Conservation (phyloP, 2,797 vertebrate genomes). For the Sebastes wilsoni region DNA sequence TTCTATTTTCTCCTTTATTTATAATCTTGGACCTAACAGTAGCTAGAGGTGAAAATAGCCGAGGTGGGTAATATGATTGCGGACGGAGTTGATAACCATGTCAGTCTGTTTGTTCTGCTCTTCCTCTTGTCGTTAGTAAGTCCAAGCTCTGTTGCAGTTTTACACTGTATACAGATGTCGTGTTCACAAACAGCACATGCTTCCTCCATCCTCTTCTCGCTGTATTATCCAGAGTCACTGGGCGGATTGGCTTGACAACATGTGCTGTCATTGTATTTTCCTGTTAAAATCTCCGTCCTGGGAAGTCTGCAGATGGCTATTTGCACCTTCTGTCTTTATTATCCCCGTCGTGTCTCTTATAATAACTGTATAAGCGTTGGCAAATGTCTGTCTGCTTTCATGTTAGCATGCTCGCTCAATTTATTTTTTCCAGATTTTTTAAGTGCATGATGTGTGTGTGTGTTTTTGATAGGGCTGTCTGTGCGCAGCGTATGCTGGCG, state of each 20-base stretch:
- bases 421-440: not conserved
- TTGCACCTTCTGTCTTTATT: constrained; percentile 53
- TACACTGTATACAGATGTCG: constrained; percentile 46
- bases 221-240: constrained; percentile 44
- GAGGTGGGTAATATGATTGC: constrained; percentile 81
- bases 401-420: not conserved
- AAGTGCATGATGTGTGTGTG: constrained; percentile 6
- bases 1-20: constrained; percentile 64
- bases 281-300: constrained; percentile 45
- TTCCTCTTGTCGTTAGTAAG: constrained; percentile 69
- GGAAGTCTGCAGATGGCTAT: constrained; percentile 48
- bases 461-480: constrained; percentile 87
- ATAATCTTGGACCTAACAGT: constrained; percentile 79
- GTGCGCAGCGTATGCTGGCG: constrained; percentile 98
- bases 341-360: constrained; percentile 37
- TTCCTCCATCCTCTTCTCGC: constrained; percentile 58
- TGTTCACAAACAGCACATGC: constrained; percentile 56
- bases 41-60: constrained; percentile 86
- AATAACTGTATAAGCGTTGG: constrained; percentile 6
- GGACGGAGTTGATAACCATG: constrained; percentile 58
- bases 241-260: constrained; percentile 49
- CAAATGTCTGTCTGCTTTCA: constrained; percentile 25
- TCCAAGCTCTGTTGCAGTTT: constrained; percentile 57
- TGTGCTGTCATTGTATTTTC: constrained; percentile 49
- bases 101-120: constrained; percentile 71